A percentile compares a stretch with the other conserved stretches of the same genome.
phyloP scores from a whole-genome alignment of 2,888 invertebrate genomes.

The Camponotus fellah region DNA sequence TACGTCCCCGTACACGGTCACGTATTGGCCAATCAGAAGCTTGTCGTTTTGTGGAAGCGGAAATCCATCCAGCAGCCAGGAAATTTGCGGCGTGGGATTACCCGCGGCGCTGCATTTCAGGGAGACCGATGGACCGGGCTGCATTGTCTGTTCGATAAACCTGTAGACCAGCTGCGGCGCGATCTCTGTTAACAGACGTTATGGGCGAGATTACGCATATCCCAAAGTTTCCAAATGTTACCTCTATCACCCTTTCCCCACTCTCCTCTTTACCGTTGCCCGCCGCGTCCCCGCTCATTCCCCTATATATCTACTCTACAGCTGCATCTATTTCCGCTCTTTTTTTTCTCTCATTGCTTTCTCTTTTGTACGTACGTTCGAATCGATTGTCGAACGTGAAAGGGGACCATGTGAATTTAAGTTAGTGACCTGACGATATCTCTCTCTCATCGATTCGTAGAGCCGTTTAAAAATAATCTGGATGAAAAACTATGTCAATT shows the following conservation, averaged over 20 bases:
- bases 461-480: conserved; percentile 48
- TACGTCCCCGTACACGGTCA: conserved; percentile 87
- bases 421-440: conserved; percentile 41
- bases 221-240: conserved; percentile 53
- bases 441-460: conserved; percentile 21
- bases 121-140: conserved; percentile 86
- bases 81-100: conserved; percentile 87
- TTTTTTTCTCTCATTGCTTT: conserved; percentile 24
- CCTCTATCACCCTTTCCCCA: background rate
- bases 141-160: conserved; percentile 86
- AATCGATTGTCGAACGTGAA: conserved; percentile 42
- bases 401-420: conserved; percentile 43
- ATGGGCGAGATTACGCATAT: conserved; percentile 62
- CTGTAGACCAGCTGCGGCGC: conserved; percentile 86
- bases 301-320: background rate
- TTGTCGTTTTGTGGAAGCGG: conserved; percentile 87
- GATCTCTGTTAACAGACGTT: conserved; percentile 85
- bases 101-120: conserved; percentile 86
- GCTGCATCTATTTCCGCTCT: background rate
- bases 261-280: background rate
- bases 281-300: background rate
- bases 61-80: conserved; percentile 87
- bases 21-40: conserved; percentile 86
- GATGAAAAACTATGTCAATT: conserved; percentile 52
- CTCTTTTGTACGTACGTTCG: conserved; percentile 15